phyloP scores from a whole-genome alignment of 2,113 vertebrate genomes.

The Neotragus pygmaeus region DNA sequence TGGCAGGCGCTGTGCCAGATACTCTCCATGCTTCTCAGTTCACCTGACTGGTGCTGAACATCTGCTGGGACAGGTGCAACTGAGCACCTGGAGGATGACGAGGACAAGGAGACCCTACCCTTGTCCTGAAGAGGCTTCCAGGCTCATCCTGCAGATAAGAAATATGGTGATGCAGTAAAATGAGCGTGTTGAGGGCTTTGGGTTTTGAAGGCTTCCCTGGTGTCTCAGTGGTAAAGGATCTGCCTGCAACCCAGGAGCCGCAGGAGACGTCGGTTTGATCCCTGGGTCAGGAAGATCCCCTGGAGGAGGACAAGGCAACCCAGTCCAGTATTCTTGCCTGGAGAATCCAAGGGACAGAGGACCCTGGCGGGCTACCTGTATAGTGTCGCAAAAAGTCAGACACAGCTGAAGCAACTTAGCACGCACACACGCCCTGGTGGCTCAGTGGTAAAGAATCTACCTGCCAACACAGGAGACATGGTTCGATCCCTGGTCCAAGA shows the following conservation, averaged over 20 bases:
- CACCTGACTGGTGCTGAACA: not conserved
- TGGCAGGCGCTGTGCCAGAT: not conserved
- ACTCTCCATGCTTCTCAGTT: not conserved
- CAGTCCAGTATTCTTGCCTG: not conserved
- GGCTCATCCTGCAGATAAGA: not conserved
- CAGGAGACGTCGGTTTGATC: not conserved
- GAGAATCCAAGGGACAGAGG: not conserved
- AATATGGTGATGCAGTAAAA: not conserved
- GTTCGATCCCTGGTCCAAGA: not conserved
- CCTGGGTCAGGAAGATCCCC: not conserved
- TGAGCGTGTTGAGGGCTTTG: not conserved
- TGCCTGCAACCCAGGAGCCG: not conserved
- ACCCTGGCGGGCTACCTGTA: not conserved
- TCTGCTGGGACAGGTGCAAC: not conserved
- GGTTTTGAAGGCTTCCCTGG: not conserved
- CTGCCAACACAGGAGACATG: not conserved
- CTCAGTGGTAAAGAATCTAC: not conserved
- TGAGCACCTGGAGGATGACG: not conserved
- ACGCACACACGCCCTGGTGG: rapidly evolving
- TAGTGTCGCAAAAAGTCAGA: not conserved
- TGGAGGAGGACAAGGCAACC: not conserved
- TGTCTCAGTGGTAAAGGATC: not conserved
- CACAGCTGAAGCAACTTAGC: not conserved
- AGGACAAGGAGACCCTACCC: no score
- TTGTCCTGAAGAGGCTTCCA: not conserved